A percentile compares a stretch with the other conserved stretches of the same genome.
phyloP scores from a whole-genome alignment of 2,113 vertebrate genomes.

The Paratilapia polleni region DNA sequence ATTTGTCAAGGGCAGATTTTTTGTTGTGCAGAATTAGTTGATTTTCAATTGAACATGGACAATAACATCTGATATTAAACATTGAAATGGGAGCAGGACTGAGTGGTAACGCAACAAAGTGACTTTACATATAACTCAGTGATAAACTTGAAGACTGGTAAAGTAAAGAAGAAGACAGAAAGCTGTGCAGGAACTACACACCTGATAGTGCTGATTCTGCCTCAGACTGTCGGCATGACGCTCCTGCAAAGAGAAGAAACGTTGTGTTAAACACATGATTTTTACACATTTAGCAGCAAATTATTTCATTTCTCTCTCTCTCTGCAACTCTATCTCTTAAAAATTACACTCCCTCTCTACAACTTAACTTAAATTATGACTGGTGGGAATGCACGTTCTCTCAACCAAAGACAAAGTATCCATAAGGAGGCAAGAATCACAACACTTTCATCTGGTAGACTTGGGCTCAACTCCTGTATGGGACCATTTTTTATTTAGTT shows the following conservation, averaged over 20 bases:
- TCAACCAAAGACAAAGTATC: background rate
- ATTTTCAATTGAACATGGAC: too few relatives aligned
- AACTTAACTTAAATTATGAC: too few relatives aligned
- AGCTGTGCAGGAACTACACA: constrained; percentile 61
- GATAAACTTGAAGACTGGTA: background rate
- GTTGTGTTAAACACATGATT: background rate
- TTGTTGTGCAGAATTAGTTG: too few relatives aligned
- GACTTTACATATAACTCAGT: background rate
- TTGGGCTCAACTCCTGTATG: background rate
- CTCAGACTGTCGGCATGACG: constrained; percentile 93
- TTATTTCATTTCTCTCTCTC: background rate
- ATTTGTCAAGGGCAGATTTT: too few relatives aligned
- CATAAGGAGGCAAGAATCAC: background rate
- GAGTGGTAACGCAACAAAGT: background rate
- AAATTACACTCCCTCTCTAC: too few relatives aligned
- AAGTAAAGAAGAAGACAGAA: background rate
- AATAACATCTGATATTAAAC: background rate
- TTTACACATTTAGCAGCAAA: background rate
- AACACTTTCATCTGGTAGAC: background rate
- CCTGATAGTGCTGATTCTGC: constrained; percentile 97
- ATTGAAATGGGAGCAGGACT: background rate
- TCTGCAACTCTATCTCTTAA: background rate
- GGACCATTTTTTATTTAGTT: background rate
- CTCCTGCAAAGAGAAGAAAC: constrained; percentile 83
- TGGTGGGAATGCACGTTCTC: too few relatives aligned